A percentile compares a stretch with the other conserved stretches of the same genome.
Conservation (phyloP, 2,888 invertebrate species). For the Zaprionus bogoriensis region DNA sequence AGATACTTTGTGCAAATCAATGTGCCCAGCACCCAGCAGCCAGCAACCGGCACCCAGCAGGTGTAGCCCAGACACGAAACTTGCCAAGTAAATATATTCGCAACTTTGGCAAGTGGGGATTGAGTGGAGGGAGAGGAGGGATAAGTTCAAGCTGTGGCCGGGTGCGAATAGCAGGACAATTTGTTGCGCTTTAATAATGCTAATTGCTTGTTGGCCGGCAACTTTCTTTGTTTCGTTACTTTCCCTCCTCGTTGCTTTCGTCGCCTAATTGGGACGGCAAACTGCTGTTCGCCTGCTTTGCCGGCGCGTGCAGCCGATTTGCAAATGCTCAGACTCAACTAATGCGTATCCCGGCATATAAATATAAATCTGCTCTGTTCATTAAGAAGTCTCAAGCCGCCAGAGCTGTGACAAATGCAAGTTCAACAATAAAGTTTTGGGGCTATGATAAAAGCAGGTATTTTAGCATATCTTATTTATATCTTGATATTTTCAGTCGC, state of each 20-base stretch:
- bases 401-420: too few species aligned
- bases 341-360: neutral
- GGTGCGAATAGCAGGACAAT: slow-evolving; percentile 18
- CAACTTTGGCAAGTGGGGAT: neutral
- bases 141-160: neutral
- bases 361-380: neutral
- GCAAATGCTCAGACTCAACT: neutral
- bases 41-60: too few species aligned
- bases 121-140: neutral
- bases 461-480: too few species aligned
- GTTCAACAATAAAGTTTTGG: too few species aligned
- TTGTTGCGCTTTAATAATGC: slow-evolving; percentile 55
- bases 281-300: slow-evolving; percentile 17
- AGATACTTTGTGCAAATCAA: slow-evolving; percentile 69
- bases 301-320: neutral
- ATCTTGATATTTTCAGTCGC: too few species aligned
- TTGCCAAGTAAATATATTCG: slow-evolving; percentile 21
- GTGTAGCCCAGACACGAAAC: slow-evolving; percentile 9
- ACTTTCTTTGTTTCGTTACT: slow-evolving; percentile 16
- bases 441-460: too few species aligned
- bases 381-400: neutral
- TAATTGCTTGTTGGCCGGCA: slow-evolving; percentile 46
- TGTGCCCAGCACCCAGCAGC: too few species aligned
- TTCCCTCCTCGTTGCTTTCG: slow-evolving; percentile 15
- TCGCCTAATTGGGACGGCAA: slow-evolving; percentile 34